Base-by-base conservation (phyloP, 2,797 vertebrate species). In the Notolepis coatsorum region DNA sequence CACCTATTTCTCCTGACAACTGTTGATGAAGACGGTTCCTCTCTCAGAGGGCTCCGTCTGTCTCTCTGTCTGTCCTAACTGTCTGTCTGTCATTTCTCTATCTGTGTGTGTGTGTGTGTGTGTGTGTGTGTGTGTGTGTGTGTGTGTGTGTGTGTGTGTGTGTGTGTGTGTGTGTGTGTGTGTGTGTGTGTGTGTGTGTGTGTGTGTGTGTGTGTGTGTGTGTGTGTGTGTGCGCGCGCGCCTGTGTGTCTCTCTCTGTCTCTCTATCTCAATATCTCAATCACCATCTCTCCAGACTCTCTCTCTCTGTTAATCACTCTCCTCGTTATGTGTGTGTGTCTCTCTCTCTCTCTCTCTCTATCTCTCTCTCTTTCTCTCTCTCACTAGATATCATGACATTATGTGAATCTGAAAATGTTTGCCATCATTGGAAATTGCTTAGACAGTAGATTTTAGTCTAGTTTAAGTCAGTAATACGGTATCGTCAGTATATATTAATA, bases 1-100 rank as follows among this genome's bases (percentile, higher is more conserved):
- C 71, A 79, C 17, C 51, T 27, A 52, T 54, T 71, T 59, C 77
- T 70, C 77, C 47, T 66, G 59, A 38, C 52, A 37, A 56, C 64
- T 63, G 59, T 67, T 82, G 60, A 46, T 73, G 61, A 72, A 70
- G 52, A 65, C 37, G 51, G 54, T 61, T 42, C 67, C 45, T 5
- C 12, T 48, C 10, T 37, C 7, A 8, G 4, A 8, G 23, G 6
- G 9, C 9, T 21, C 27, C 7, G 13, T 13, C 38, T 54, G 13
- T 25, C 13, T 53, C 33, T 42, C 17, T 45, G 13, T 13, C 15
- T 41, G 15, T 54, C 66, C 49, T n/a, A 42, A 9, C 52, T n/a
- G 18, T 45, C 41, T 10, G n/a, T 35, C 25, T 39, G 2, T 38
- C 25, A n/a, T 33, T 55, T 6, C 8, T 47, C 23, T 18, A 20